A percentile compares a stretch with the other conserved stretches of the same genome.
Conservation (phyloP, 2,113 vertebrate species). For the Ivindomyrus marchei region DNA sequence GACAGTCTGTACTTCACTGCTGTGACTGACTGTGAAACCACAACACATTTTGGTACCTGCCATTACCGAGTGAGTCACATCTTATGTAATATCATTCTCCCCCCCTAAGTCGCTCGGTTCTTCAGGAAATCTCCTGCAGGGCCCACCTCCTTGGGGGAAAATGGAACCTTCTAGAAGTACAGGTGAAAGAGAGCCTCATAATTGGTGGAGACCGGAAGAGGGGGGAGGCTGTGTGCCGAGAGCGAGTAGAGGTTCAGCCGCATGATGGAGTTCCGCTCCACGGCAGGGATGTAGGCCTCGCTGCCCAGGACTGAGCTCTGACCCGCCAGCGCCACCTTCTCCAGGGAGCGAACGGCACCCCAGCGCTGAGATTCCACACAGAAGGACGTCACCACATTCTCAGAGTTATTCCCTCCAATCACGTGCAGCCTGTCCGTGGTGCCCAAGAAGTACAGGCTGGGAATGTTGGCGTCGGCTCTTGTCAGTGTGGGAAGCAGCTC, state of each 20-base stretch:
- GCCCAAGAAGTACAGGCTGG: conserved; percentile 62
- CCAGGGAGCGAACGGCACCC: conserved; percentile 39
- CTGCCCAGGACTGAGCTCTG: conserved; percentile 52
- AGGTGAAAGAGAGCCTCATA: conserved; percentile 64
- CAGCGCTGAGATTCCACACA: conserved; percentile 49
- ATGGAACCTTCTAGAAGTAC: conserved; percentile 41
- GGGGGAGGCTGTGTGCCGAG: conserved; percentile 42
- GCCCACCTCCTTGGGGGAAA: not conserved
- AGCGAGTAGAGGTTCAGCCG: conserved; percentile 48
- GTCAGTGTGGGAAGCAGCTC: conserved; percentile 65
- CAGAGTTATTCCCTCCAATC: conserved; percentile 59
- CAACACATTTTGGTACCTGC: not conserved
- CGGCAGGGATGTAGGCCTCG: conserved; percentile 52
- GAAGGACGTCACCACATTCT: conserved; percentile 59
- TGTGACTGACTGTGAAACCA: not conserved
- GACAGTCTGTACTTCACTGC: not conserved
- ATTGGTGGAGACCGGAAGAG: conserved; percentile 48
- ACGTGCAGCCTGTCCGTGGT: conserved; percentile 56
- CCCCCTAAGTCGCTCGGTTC: not conserved
- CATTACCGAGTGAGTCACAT: not conserved
- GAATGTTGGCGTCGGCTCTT: conserved; percentile 51
- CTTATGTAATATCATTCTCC: not conserved
- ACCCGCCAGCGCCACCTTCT: conserved; percentile 54
- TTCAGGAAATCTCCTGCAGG: not conserved
- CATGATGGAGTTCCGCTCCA: conserved; percentile 45